phyloP scores from a whole-genome alignment of 2,113 vertebrate genomes.

The Notothenia coriiceps region DNA sequence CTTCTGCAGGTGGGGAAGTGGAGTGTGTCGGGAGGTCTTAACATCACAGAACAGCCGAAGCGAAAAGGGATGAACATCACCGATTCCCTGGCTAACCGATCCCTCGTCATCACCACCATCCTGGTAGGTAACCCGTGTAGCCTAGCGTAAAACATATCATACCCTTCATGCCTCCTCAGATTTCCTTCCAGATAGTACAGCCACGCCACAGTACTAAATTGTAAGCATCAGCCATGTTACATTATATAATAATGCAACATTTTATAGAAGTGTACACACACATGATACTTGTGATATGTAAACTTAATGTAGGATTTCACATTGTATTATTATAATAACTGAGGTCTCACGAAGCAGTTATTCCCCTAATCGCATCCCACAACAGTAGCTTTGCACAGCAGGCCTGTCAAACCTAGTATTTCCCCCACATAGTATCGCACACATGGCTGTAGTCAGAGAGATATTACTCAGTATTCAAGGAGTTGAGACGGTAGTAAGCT shows the following conservation, averaged over 20 bases:
- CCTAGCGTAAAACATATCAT: not conserved
- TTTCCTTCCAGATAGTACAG: not conserved
- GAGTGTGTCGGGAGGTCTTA: slow-evolving; percentile 93
- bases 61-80: slow-evolving; percentile 96
- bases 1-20: slow-evolving; percentile 94
- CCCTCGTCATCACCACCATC: slow-evolving; percentile 95
- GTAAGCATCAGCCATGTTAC: not conserved
- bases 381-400: not conserved
- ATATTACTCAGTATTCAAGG: not conserved
- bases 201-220: not conserved
- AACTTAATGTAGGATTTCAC: not conserved
- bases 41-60: slow-evolving; percentile 94
- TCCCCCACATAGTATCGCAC: no score
- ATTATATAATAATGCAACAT: not conserved
- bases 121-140: slow-evolving; percentile 87
- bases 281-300: not conserved
- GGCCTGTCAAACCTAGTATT: not conserved
- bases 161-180: not conserved
- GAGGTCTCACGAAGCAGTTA: not conserved
- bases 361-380: not conserved
- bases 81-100: slow-evolving; percentile 96
- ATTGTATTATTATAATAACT: not conserved
- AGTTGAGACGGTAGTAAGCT: not conserved
- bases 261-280: not conserved
- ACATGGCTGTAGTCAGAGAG: not conserved